Evolutionary conservation across 2,888 invertebrate genomes (phyloP), one percentile per base, ranked within the genome.

Genomic region (Pterostichus niger): DNA sequence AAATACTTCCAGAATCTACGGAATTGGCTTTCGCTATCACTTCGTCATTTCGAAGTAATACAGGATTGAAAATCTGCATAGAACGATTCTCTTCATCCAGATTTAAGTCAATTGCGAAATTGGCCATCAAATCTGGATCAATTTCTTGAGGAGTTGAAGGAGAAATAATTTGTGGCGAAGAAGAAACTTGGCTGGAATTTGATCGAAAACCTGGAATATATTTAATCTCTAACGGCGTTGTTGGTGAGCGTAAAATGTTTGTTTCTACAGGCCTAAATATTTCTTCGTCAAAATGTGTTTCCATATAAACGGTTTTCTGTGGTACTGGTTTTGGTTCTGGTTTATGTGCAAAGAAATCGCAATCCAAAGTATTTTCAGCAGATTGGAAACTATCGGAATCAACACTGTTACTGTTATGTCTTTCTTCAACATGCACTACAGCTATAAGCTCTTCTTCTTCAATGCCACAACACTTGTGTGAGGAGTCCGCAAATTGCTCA

Each of bases 331-430:
- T 85, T 80, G 82, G 86, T 83, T 76, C 52, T 83, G n/a, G 85
- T 59, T 35, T 40, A 2, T 49, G 49, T 10, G 52, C 31, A 71
- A 71, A 64, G 71, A 90, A 85, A 0, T 90, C 89, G 81, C 88
- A 87, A 80, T 91, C 91, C 13, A 91, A 84, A 83, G 92, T 89
- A 84, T 92, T 92, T 87, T 93, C 92, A 0, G 92, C 92, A 0
- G 92, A 92, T 86, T 92, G 92, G 84, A 91, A 92, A 82, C 90
- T 89, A 56, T 89, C 89, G 35, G 88, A 88, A 78, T 86, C 87
- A n/a, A 85, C 85, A 59, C 86, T 86, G 13, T 84, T 85, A 10
- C 82, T 85, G 6, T 73, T 68, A 15, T 83, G 83, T 31, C 73
- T 35, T 17, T 82, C 84, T 9, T 83, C 78, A 6, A 83, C 79